phyloP scores from a whole-genome alignment of 2,888 invertebrate genomes.

The Monopis laevigella region DNA sequence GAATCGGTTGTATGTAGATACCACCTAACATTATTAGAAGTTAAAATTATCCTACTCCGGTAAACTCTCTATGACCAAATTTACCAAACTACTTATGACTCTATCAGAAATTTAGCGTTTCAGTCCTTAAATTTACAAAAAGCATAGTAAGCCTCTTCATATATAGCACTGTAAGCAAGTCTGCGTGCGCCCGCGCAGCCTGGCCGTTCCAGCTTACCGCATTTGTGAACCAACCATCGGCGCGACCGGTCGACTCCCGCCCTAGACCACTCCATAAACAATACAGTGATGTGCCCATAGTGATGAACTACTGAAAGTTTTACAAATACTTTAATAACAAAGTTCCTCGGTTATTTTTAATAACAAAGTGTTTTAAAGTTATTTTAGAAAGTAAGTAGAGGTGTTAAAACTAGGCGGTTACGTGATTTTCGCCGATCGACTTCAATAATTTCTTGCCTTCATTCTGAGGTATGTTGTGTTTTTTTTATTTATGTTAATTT shows the following conservation, averaged over 20 bases:
- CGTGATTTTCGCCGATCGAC: conserved; percentile 18
- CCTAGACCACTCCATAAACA: neutral
- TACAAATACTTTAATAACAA: neutral
- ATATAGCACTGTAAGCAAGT: conserved; percentile 24
- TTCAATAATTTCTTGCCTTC: conserved; percentile 14
- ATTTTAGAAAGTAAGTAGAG: conserved; percentile 14
- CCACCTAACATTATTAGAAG: too few relatives aligned
- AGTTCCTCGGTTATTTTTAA: neutral
- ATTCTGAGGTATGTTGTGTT: conserved; percentile 22
- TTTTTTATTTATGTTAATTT: conserved; percentile 14
- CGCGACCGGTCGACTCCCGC: conserved; percentile 1
- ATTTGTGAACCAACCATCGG: conserved; percentile 44
- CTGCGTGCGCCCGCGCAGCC: conserved; percentile 42
- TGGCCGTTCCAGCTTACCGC: conserved; percentile 60
- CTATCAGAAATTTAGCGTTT: too few relatives aligned
- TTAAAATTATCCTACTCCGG: too few relatives aligned
- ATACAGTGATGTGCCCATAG: neutral
- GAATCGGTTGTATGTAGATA: too few relatives aligned
- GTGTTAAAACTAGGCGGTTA: conserved; percentile 16
- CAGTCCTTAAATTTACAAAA: neutral
- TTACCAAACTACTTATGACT: too few relatives aligned
- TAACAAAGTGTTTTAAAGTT: neutral
- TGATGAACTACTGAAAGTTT: neutral
- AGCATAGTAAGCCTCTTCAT: neutral
- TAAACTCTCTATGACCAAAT: too few relatives aligned